Evolutionary conservation across 2,797 vertebrate species (phyloP), one percentile per base, ranked within the genome.

Genomic region (Siniperca undulata): DNA sequence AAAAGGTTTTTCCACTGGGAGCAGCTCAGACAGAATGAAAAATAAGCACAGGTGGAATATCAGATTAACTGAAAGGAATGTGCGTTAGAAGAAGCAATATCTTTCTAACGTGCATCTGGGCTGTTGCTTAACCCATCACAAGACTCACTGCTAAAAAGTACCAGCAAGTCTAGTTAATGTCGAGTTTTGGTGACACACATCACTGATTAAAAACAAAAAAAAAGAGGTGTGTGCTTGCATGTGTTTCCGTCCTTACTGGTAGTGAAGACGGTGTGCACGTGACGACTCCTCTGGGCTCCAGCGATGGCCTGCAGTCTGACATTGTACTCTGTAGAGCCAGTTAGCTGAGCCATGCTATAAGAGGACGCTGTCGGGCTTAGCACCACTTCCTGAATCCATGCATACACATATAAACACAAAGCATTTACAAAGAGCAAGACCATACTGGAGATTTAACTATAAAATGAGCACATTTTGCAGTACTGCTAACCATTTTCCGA

Each of bases 361-460:
- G 97, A 97, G 20, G 95, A 97, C 17, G 95, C 94, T 1, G 97
- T 97, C 0, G 97, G 96, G 10, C 95, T 94, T 30, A 99, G 86
- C 83, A 96, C 89, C 70, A 99, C 94, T 86, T 99, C 97, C 98
- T 99, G 72, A 30, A 67, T 52, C 14, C 69, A 82, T 4, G 55
- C 19, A 69, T 58, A 70, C 42, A 85, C 55, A 83, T 24, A 69
- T 3, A 24, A 36, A 77, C 2, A 59, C 12, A 60, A 36, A 36
- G 22, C 4, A 24, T 19, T 65, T n/a, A 42, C 13, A 65, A 13
- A 34, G n/a, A 75, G 38, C 42, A 36, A 48, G 7, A 30, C 3
- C 22, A 52, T 5, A 48, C 22, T 67, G 19, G 20, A 10, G 38
- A 24, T 27, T n/a, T 12, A 7, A 46, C 3, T 1, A 5, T 3